phyloP scores from a whole-genome alignment of 2,888 invertebrate genomes.

The Stegophylla sp. region DNA sequence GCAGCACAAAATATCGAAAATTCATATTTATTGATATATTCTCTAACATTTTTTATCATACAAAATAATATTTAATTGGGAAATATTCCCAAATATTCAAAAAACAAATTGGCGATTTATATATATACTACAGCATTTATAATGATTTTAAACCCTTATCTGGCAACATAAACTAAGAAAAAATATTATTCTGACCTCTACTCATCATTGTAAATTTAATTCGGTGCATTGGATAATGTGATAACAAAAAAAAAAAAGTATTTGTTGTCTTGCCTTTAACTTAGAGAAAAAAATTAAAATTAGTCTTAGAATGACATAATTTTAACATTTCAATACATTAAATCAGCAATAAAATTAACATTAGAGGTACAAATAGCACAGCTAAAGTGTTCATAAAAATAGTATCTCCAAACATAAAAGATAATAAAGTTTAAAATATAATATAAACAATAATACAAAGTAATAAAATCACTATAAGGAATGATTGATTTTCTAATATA shows the following conservation, averaged over 20 bases:
- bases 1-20: too few relatives aligned
- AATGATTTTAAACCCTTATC: too few relatives aligned
- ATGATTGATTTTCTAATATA: slow-evolving; percentile 26
- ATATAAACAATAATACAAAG: slow-evolving; percentile 41
- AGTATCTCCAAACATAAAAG: slow-evolving; percentile 27
- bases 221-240: not conserved
- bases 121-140: too few relatives aligned
- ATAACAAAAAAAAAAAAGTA: not conserved
- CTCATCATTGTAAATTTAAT: not conserved
- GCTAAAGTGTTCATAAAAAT: not conserved
- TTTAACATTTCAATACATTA: too few relatives aligned
- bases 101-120: too few relatives aligned
- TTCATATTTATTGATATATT: too few relatives aligned
- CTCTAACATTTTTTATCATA: too few relatives aligned
- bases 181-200: not conserved
- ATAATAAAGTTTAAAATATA: slow-evolving; percentile 33
- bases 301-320: not conserved
- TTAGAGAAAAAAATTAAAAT: not conserved
- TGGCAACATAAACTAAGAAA: not conserved
- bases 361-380: not conserved
- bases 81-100: too few relatives aligned
- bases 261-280: slow-evolving; percentile 4
- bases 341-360: not conserved
- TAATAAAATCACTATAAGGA: slow-evolving; percentile 21
- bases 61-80: too few relatives aligned